These are phyloP conservation scores for Pitangus sulphuratus DNA, from an alignment of 2,797 vertebrate species.

Conservation along the genomic window DNA sequence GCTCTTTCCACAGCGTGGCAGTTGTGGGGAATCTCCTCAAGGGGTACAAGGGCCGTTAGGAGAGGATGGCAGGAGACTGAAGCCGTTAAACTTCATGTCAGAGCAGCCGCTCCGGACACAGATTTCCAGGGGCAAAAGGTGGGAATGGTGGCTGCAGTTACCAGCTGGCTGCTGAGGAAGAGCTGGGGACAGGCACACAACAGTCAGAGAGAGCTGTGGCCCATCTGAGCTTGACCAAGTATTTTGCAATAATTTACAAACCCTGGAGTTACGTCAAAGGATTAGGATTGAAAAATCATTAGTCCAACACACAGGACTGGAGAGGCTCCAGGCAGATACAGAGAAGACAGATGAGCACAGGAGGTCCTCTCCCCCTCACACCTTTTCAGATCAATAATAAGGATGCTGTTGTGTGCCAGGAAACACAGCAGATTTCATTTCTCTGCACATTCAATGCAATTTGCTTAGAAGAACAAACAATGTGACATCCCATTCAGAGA, in stretches of 20 bases:
- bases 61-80: not conserved
- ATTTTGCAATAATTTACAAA: not conserved
- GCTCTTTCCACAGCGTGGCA: not conserved
- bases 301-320: not conserved
- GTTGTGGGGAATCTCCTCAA: not conserved
- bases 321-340: not conserved
- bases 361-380: not conserved
- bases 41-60: not conserved
- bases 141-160: not conserved
- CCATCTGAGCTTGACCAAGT: not conserved
- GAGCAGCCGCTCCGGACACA: not conserved
- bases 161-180: not conserved
- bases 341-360: not conserved
- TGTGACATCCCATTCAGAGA: not conserved
- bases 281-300: not conserved
- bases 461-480: slow-evolving; percentile 6
- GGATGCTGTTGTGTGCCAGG: not conserved
- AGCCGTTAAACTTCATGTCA: not conserved
- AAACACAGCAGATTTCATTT: not conserved
- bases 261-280: not conserved
- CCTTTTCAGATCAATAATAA: not conserved
- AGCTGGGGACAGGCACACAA: not conserved
- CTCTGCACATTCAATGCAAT: not conserved
- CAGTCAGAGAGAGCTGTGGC: not conserved
- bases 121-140: not conserved